These are phyloP conservation scores for Aradophagus sp. DNA, from an alignment of 1,140 invertebrate genomes.

Conservation along the genomic window DNA sequence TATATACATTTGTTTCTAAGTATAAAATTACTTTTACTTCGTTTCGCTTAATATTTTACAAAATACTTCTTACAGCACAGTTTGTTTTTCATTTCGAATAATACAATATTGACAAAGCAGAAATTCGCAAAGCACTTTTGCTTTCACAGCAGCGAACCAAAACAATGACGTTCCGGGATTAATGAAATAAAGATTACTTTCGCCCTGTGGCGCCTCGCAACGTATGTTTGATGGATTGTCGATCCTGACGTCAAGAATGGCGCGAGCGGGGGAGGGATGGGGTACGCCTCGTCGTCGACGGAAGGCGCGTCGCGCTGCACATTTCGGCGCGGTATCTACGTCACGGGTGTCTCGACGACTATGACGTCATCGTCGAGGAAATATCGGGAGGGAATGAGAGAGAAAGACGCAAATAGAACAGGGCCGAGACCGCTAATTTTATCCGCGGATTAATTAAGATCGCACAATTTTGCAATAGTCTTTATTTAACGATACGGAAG, in stretches of 20 bases:
- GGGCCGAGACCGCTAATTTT: conserved; percentile 69
- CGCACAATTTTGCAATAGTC: conserved; percentile 66
- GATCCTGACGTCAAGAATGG: conserved; percentile 35
- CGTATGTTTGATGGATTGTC: conserved; percentile 29
- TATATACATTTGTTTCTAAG: too few species aligned
- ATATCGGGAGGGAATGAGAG: conserved; percentile 8
- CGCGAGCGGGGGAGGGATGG: conserved; percentile 7
- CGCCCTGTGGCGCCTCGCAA: conserved; percentile 9
- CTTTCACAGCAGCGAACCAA: too few species aligned
- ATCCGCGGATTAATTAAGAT: conserved; percentile 70
- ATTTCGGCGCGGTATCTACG: conserved; percentile 58
- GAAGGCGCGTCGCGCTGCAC: conserved; percentile 50
- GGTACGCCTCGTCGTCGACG: conserved; percentile 7
- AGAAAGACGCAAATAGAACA: conserved; percentile 66
- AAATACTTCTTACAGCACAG: too few species aligned
- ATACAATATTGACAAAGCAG: too few species aligned
- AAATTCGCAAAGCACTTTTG: too few species aligned
- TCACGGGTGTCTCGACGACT: conserved; percentile 61
- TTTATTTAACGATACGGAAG: conserved; percentile 60
- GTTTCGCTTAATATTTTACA: too few species aligned
- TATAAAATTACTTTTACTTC: too few species aligned
- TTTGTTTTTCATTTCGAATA: too few species aligned
- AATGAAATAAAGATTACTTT: too few species aligned
- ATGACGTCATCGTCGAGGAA: conserved; percentile 64
- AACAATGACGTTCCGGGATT: too few species aligned